Conservation (phyloP, 2,888 invertebrate genomes). For the Ectemnius lituratus region DNA sequence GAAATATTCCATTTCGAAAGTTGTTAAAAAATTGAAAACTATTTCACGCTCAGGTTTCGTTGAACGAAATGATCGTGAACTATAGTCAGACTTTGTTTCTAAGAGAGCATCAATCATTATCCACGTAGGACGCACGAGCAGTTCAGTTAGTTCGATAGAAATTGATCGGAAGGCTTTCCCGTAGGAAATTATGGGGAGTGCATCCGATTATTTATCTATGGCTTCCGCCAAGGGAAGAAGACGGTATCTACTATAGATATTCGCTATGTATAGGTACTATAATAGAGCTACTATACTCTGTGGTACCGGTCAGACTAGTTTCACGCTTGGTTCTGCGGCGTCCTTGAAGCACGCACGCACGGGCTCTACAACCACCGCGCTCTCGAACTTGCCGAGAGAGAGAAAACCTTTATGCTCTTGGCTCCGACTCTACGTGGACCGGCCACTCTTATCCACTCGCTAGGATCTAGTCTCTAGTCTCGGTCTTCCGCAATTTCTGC, state of each 20-base stretch:
- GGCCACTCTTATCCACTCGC: slow-evolving; percentile 21
- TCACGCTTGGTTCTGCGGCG: slow-evolving; percentile 67
- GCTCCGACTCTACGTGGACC: slow-evolving; percentile 37
- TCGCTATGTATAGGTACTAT: slow-evolving; percentile 38
- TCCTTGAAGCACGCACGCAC: slow-evolving; percentile 63
- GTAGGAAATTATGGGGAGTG: not conserved
- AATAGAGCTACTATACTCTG: slow-evolving; percentile 57
- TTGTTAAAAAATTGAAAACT: no score
- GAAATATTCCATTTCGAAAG: no score
- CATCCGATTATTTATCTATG: slow-evolving; percentile 45
- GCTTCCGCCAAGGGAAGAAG: slow-evolving; percentile 59
- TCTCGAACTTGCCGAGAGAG: slow-evolving; percentile 47
- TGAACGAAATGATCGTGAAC: no score
- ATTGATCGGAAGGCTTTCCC: no score
- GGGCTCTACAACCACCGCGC: slow-evolving; percentile 25
- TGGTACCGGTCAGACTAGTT: slow-evolving; percentile 69
- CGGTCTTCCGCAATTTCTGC: slow-evolving; percentile 57
- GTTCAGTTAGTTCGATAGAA: no score
- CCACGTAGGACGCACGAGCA: no score
- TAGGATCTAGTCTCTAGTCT: not conserved
- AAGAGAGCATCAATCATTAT: no score
- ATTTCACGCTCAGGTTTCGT: no score
- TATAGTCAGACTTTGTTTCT: no score
- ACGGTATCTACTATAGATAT: slow-evolving; percentile 50
- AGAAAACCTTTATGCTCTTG: slow-evolving; percentile 54